Percentiles rank a stretch among this genome's conserved stretches.
Conservation (phyloP, 1,140 invertebrate species). For the Babylonia areolata region DNA sequence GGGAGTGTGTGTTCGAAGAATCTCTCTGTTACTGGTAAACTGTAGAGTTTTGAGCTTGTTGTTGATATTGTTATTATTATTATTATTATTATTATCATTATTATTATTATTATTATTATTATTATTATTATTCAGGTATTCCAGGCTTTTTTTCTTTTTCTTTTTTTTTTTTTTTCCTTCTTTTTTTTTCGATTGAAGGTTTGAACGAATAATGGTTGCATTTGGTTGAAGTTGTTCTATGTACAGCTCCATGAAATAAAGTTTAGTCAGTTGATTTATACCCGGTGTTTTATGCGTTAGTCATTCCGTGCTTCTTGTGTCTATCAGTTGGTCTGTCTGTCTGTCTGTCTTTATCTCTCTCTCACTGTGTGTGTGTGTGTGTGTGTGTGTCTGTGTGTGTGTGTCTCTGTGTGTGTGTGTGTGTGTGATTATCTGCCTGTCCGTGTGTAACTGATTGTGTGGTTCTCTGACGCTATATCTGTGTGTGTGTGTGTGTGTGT, state of each 20-base stretch:
- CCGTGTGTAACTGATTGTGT: background rate
- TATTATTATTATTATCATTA: background rate
- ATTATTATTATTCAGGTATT: background rate
- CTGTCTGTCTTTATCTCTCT: no score
- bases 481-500: background rate
- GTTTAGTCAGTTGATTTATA: slow-evolving; percentile 38
- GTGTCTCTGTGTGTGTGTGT: background rate
- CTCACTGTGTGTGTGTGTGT: background rate
- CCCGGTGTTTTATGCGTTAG: background rate
- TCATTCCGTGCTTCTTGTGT: background rate
- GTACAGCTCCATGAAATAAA: slow-evolving; percentile 40
- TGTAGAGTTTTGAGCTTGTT: background rate
- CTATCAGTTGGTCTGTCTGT: no score
- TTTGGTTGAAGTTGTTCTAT: slow-evolving; percentile 16
- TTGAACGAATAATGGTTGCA: background rate
- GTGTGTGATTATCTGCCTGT: background rate
- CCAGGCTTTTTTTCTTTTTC: background rate
- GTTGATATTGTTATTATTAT: slow-evolving; percentile 2
- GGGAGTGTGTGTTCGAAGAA: background rate
- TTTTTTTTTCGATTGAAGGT: no score
- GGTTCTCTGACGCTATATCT: no score
- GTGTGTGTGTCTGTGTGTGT: background rate
- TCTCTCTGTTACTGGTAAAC: background rate
- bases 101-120: background rate
- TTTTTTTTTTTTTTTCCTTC: background rate